Evolutionary conservation across 2,113 vertebrate genomes (phyloP).

Genomic region (Corythaixoides concolor): DNA sequence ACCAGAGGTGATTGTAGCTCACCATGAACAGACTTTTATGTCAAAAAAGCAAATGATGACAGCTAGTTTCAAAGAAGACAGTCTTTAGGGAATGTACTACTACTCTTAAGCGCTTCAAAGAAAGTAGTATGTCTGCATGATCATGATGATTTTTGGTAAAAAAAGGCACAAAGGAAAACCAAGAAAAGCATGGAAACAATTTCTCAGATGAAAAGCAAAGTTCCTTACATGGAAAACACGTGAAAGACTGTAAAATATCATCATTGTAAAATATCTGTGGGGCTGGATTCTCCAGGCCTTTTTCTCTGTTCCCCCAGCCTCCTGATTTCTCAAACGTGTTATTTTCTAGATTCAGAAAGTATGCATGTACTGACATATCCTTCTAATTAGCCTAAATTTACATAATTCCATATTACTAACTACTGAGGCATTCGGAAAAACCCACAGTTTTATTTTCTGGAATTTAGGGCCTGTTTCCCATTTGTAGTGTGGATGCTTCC

Average conservation of each 20-base stretch:
- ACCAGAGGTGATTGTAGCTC: neutral
- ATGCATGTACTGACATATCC: neutral
- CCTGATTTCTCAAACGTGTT: neutral
- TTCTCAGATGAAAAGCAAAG: neutral
- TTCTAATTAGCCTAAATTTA: conserved; percentile 14
- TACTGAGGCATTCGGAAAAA: neutral
- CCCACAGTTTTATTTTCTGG: neutral
- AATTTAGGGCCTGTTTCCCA: neutral
- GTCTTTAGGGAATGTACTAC: neutral
- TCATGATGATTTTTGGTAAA: neutral
- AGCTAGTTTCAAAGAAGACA: neutral
- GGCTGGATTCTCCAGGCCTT: neutral
- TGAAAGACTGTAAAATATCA: neutral
- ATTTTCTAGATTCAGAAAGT: conserved; percentile 21
- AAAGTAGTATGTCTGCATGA: neutral
- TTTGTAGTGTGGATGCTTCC: neutral
- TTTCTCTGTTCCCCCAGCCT: neutral
- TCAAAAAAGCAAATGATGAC: neutral
- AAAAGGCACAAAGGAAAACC: neutral
- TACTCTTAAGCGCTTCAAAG: neutral
- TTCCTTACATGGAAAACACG: neutral
- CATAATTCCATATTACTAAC: neutral
- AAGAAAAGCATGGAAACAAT: neutral
- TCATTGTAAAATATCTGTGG: neutral
- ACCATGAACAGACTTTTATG: neutral